A percentile compares a stretch with the other conserved stretches of the same genome.
phyloP scores from a whole-genome alignment of 2,888 invertebrate species.

The Lasioglossum calceatum region DNA sequence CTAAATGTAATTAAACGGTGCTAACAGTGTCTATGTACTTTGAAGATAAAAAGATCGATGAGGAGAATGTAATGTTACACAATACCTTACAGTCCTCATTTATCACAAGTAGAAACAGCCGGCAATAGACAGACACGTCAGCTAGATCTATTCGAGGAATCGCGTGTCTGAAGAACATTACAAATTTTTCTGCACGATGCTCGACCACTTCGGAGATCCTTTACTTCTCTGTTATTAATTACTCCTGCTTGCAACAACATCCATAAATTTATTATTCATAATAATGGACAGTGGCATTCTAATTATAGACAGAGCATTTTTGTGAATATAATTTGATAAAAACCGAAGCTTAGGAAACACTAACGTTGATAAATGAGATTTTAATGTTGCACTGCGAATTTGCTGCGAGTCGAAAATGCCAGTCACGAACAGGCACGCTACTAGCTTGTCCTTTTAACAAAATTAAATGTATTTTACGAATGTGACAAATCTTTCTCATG shows the following conservation, averaged over 20 bases:
- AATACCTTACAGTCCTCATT: neutral
- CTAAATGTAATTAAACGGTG: neutral
- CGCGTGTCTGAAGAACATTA: neutral
- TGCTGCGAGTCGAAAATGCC: neutral
- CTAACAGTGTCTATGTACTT: neutral
- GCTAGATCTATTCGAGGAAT: neutral
- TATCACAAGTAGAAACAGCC: constrained; percentile 1
- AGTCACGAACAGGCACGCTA: neutral
- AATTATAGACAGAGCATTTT: neutral
- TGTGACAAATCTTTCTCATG: neutral
- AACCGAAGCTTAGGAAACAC: neutral
- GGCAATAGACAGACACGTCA: constrained; percentile 8
- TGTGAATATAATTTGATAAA: neutral
- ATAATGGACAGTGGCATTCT: neutral
- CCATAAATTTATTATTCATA: neutral
- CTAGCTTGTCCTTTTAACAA: neutral
- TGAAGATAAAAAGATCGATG: neutral
- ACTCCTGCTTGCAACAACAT: neutral
- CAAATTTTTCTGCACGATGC: neutral
- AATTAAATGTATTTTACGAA: neutral
- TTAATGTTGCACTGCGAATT: neutral
- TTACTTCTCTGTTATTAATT: neutral
- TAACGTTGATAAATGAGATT: neutral
- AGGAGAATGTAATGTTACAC: neutral
- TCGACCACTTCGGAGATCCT: neutral